phyloP scores from a whole-genome alignment of 1,140 invertebrate species.

The Eurosta solidaginis region DNA sequence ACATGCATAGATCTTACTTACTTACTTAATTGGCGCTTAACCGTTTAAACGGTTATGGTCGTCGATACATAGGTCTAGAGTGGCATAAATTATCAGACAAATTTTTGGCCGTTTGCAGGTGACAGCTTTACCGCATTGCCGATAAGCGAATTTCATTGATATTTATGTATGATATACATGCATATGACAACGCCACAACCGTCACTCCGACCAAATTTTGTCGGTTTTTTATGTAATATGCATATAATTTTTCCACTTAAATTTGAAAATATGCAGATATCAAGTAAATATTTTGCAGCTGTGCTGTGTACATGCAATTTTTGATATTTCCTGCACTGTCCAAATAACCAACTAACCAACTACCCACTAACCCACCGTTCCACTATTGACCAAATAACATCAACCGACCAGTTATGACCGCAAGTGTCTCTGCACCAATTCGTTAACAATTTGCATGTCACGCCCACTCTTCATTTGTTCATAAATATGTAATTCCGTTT shows the following conservation, averaged over 20 bases:
- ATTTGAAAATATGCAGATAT: not conserved
- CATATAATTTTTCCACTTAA: not conserved
- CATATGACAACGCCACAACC: not conserved
- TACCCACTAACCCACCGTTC: not conserved
- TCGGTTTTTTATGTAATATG: not conserved
- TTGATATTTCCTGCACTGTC: not conserved
- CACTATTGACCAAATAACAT: not conserved
- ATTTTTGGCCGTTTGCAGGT: not conserved
- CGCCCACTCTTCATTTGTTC: not conserved
- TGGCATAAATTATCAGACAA: not conserved
- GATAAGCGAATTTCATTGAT: not conserved
- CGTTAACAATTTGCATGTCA: slow-evolving; percentile 1
- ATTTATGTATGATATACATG: too few species aligned
- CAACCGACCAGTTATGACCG: not conserved
- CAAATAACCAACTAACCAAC: not conserved
- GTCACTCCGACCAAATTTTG: not conserved
- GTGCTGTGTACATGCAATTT: not conserved
- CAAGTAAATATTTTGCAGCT: not conserved
- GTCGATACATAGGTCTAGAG: too few species aligned
- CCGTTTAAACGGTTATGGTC: too few species aligned
- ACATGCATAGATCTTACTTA: too few species aligned
- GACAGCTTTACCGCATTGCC: not conserved
- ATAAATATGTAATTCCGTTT: too few species aligned
- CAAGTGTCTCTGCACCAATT: slow-evolving; percentile 8
- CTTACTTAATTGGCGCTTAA: too few species aligned